A percentile compares a stretch with the other conserved stretches of the same genome.
Conservation (phyloP, 2,113 vertebrate species). For the Callipepla californica region DNA sequence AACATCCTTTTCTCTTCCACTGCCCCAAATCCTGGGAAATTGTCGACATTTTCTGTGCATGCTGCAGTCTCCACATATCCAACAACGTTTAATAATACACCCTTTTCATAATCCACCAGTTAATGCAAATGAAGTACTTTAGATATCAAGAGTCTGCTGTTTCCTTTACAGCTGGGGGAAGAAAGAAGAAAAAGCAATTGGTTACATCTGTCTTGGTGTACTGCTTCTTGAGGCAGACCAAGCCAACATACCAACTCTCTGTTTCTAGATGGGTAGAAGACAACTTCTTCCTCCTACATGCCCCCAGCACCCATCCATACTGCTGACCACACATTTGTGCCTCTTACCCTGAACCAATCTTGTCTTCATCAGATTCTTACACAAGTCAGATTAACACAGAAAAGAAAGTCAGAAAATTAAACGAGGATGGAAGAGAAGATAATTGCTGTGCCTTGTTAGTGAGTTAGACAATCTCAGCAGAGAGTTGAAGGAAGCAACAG, state of each 20-base stretch:
- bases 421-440: not conserved
- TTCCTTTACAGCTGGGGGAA: not conserved
- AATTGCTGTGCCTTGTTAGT: not conserved
- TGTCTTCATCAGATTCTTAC: not conserved
- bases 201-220: not conserved
- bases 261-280: not conserved
- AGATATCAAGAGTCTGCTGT: not conserved
- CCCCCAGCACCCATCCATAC: not conserved
- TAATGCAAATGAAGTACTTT: not conserved
- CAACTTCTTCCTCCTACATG: not conserved
- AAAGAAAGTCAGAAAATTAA: accelerated
- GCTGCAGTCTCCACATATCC: not conserved
- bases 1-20: not conserved
- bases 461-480: not conserved
- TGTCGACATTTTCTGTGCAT: not conserved
- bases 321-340: not conserved
- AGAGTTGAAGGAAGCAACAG: not conserved
- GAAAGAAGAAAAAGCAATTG: not conserved
- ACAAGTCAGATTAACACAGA: accelerated
- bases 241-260: not conserved
- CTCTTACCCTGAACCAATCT: not conserved
- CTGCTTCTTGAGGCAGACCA: not conserved
- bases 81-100: not conserved
- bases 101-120: not conserved
- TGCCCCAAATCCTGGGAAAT: not conserved